Base-by-base conservation (phyloP, 2,797 vertebrate genomes). In the Emydoidea blandingii region DNA sequence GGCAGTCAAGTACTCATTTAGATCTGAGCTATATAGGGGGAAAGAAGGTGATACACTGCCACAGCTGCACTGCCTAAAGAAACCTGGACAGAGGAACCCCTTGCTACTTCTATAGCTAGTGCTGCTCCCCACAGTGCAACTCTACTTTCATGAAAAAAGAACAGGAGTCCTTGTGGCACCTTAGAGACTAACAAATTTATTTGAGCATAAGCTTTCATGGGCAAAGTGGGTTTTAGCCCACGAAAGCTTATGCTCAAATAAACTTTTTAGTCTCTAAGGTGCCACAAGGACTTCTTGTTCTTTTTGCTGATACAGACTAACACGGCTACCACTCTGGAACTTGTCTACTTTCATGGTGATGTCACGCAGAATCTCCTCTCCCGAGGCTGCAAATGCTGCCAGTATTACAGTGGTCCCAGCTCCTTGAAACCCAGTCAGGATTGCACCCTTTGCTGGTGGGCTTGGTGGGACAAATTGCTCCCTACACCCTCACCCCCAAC, bases 31-130 rank as follows among this genome's bases (percentile, higher is more conserved):
- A 93, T 92, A 65, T 34, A 83, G 88, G 83, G 47, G 27, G 25
- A 81, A 92, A 94, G 68, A 86, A 83, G 87, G 29, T 93, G 89
- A 68, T 90, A 83, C 68, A 52, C 59, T 90, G 76, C 80, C 54
- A 80, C 50, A 91, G 47, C 72, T 78, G 59, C 56, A 78, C 37
- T 2, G 1, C 86, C 56, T 79, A 79, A 80, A 83, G 90, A 88
- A 92, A 34, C 82, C 62, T 93, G 54, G 27, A 80, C 82, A 90
- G 68, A 88, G 49, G 68, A 52, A 81, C 50, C 1, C 2, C 27
- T 83, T 85, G 76, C 3, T 47, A 74, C 15, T 84, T 89, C 83
- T 85, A 57, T 62, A 85, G 68, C 23, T 68, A 85, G n/a, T 57
- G n/a, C 68, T 95, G 52, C 65, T 72, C 54, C 76, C 68, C 53